Evolutionary conservation across 2,113 vertebrate species (phyloP), one percentile per base, ranked within the genome.

Genomic region (Pomatorhinus ruficollis): DNA sequence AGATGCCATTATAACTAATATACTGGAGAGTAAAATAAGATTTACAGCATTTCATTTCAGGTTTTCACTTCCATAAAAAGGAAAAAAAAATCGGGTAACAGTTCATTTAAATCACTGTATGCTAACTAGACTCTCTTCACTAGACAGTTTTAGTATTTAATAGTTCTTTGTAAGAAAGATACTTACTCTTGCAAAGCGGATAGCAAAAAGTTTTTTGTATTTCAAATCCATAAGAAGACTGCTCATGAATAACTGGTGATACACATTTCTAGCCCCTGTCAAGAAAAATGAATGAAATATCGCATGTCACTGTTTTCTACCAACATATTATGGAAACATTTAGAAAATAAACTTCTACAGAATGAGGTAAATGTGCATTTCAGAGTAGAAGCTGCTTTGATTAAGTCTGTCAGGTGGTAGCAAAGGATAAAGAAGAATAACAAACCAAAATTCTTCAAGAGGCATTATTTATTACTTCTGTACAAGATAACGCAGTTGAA

Each of bases 241-340:
- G 98, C 99, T 99, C 99, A 99, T 99, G 91, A 99, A 98, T 87
- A 99, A 97, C 97, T 99, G 99, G 93, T 99, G 99, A 97, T 99
- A 99, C 24, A 99, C 98, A 95, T 98, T 99, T 94, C 99, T 98
- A 12, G 99, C 99, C 89, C 99, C 99, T 99, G 92, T 83, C 76
- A 94, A 68, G 69, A 72, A 88, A 95, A 90, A n/a, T 10, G 22
- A 87, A 91, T 16, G 22, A 81, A 61, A 87, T 52, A 90, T 14
- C 61, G 9, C 60, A 50, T 5, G 28, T 53, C 52, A 81, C n/a
- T 75, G 16, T 40, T 86, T 84, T 59, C 56, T 69, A 53, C 33
- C 74, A 87, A 64, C 5, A 3, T 30, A 70, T 56, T 71, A 72
- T 4, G 10, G 44, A 76, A 90, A 56, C 47, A 84, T 25, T 49